phyloP scores from a whole-genome alignment of 2,113 vertebrate species.

The Catharus bicknelli region DNA sequence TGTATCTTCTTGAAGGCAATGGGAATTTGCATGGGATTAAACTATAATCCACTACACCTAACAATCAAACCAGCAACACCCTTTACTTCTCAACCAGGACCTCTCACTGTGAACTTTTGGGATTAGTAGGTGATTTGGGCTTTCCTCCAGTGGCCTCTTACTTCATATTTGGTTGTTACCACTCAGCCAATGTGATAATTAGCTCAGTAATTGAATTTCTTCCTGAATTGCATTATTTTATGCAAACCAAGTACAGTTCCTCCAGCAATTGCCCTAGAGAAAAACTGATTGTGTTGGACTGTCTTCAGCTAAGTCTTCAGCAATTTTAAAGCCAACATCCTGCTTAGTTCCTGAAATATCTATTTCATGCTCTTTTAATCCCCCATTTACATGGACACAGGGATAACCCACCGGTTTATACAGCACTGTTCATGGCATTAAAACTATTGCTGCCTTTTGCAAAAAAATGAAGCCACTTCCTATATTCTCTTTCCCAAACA shows the following conservation, averaged over 20 bases:
- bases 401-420: not conserved
- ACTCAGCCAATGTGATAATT: slow-evolving; percentile 64
- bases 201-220: slow-evolving; percentile 72
- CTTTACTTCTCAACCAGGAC: not conserved
- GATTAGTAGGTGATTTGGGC: not conserved
- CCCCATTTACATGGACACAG: not conserved
- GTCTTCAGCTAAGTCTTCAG: not conserved
- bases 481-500: not conserved
- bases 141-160: slow-evolving; percentile 33
- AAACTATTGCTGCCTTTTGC: not conserved
- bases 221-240: slow-evolving; percentile 15
- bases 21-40: not conserved
- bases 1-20: not conserved
- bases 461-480: not conserved
- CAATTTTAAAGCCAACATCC: not conserved
- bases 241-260: not conserved
- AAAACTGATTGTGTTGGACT: not conserved
- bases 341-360: not conserved
- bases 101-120: slow-evolving; percentile 9
- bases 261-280: not conserved
- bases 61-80: not conserved
- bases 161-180: slow-evolving; percentile 25
- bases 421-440: not conserved
- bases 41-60: not conserved
- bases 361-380: not conserved